Evolutionary conservation across 2,888 invertebrate genomes (phyloP).

Genomic region (Sphaerophoria rueppellii): DNA sequence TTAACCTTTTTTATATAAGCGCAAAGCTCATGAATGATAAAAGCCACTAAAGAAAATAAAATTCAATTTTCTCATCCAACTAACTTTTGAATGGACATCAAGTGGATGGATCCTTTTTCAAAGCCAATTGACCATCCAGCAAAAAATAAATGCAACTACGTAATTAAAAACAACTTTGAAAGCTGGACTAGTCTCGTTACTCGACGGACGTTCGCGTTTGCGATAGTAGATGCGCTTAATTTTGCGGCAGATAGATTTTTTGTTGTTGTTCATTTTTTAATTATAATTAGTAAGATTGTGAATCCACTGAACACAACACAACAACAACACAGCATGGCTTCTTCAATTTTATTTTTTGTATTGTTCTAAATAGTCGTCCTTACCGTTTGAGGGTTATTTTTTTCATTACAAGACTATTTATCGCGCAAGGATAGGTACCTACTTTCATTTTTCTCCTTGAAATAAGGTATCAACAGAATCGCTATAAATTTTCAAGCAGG

Average conservation of each 20-base stretch:
- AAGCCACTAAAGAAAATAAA: too few relatives aligned
- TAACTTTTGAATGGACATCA: conserved; percentile 17
- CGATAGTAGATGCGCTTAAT: not conserved
- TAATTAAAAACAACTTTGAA: conserved; percentile 57
- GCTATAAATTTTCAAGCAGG: conserved; percentile 39
- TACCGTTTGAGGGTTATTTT: not conserved
- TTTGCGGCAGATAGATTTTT: not conserved
- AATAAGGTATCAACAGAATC: conserved; percentile 52
- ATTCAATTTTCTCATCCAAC: too few relatives aligned
- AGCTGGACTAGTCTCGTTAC: too few relatives aligned
- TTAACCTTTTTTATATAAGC: too few relatives aligned
- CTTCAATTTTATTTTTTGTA: conserved; percentile 41
- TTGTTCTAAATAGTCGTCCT: not conserved
- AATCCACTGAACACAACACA: conserved; percentile 47
- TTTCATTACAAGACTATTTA: conserved; percentile 69
- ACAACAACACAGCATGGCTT: conserved; percentile 44
- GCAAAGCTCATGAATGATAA: too few relatives aligned
- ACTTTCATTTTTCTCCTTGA: conserved; percentile 31
- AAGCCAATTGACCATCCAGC: conserved; percentile 41
- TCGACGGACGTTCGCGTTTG: too few relatives aligned
- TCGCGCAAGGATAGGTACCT: conserved; percentile 49
- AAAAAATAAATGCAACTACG: conserved; percentile 8
- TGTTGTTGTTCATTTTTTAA: conserved; percentile 13
- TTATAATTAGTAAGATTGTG: conserved; percentile 66
- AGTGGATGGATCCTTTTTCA: conserved; percentile 28